phyloP scores from a whole-genome alignment of 2,113 vertebrate species.

The Ophthalmotilapia sp. region DNA sequence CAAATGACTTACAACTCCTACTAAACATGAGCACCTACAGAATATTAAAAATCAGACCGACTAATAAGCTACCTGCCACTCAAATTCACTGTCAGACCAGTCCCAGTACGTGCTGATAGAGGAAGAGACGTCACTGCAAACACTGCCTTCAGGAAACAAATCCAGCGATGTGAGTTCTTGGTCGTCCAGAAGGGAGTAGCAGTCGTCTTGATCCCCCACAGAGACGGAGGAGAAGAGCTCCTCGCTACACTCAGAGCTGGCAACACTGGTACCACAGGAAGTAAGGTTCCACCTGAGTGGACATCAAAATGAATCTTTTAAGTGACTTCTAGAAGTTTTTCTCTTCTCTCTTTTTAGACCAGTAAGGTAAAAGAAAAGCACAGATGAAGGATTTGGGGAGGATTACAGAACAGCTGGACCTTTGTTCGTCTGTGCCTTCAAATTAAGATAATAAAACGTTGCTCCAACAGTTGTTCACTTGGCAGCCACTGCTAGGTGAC shows the following conservation, averaged over 20 bases:
- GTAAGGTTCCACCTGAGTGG: conserved; percentile 89
- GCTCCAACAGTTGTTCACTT: background rate
- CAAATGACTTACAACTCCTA: background rate
- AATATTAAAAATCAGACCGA: background rate
- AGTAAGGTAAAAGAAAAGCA: background rate
- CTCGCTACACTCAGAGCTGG: conserved; percentile 97
- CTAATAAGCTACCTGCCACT: conserved; percentile 87
- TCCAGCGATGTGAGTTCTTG: conserved; percentile 96
- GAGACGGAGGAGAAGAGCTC: conserved; percentile 96
- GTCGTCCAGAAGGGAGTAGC: conserved; percentile 92
- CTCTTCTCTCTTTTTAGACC: background rate
- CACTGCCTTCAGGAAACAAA: conserved; percentile 94
- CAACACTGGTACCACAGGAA: conserved; percentile 94
- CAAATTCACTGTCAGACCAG: conserved; percentile 99
- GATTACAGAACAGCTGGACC: background rate
- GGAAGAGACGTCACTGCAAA: conserved; percentile 98
- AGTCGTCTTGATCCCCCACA: conserved; percentile 95
- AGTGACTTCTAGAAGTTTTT: background rate
- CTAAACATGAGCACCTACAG: background rate
- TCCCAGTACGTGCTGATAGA: conserved; percentile 99
- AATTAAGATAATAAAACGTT: background rate
- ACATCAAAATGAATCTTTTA: background rate
- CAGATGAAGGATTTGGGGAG: background rate
- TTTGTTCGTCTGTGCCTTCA: background rate
- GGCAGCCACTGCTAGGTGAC: background rate